These are phyloP conservation scores for Leucopsar rothschildi DNA, from an alignment of 2,113 vertebrate genomes.

Conservation along the genomic window DNA sequence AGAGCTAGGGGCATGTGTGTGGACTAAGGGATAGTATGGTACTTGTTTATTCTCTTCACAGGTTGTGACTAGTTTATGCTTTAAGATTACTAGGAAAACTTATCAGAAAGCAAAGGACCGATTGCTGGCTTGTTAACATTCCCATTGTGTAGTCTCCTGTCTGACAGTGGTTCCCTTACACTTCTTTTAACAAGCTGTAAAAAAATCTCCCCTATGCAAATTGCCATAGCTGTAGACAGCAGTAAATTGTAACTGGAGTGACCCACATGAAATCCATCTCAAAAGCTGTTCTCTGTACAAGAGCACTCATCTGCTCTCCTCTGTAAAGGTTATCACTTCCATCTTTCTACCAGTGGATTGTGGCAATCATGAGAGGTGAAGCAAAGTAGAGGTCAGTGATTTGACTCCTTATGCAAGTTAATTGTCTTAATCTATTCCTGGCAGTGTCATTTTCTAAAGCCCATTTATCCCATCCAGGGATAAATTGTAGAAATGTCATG, in stretches of 20 bases:
- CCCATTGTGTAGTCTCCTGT: neutral
- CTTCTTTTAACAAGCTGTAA: constrained; percentile 12
- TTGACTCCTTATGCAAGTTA: constrained; percentile 29
- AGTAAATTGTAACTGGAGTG: neutral
- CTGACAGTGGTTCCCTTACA: neutral
- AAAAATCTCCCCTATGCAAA: constrained; percentile 20
- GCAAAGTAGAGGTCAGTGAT: constrained; percentile 16
- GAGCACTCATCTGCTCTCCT: neutral
- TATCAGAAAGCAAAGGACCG: neutral
- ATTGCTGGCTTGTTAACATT: constrained; percentile 3
- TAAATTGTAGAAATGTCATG: neutral
- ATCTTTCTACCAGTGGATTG: neutral
- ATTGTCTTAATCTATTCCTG: constrained; percentile 16
- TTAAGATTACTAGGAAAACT: neutral
- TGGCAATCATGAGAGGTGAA: neutral
- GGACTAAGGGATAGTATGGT: rapidly evolving
- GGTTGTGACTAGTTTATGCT: neutral
- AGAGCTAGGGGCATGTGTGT: neutral
- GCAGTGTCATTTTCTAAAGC: constrained; percentile 3
- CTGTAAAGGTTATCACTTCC: neutral
- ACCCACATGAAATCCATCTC: neutral
- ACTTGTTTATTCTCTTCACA: neutral
- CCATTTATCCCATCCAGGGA: neutral
- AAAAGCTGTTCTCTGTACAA: neutral
- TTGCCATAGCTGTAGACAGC: neutral